phyloP scores from a whole-genome alignment of 2,888 invertebrate genomes.

The Campoplex nolae region DNA sequence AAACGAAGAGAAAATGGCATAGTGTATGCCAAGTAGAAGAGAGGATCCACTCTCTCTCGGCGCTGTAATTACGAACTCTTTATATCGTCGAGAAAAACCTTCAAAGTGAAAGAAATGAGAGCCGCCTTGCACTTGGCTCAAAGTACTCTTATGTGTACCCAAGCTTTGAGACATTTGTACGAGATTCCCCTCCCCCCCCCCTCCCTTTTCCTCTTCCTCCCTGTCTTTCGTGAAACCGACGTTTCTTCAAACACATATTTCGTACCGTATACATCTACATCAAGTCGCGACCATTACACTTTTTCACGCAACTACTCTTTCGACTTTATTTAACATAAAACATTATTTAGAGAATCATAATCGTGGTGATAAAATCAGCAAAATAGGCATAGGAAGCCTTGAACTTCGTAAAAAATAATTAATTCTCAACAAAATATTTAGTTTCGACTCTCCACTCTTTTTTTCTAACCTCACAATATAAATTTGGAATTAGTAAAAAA shows the following conservation, averaged over 20 bases:
- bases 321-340: not conserved
- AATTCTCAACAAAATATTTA: not conserved
- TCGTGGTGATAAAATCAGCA: not conserved
- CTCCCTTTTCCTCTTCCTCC: not conserved
- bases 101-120: slow-evolving; percentile 48
- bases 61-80: slow-evolving; percentile 46
- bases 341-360: not conserved
- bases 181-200: not conserved
- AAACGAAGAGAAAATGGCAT: slow-evolving; percentile 8
- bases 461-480: not conserved
- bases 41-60: slow-evolving; percentile 18
- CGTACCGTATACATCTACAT: slow-evolving; percentile 11
- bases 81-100: slow-evolving; percentile 54
- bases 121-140: slow-evolving; percentile 55
- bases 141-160: slow-evolving; percentile 25
- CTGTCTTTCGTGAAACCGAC: slow-evolving; percentile 1
- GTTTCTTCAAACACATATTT: slow-evolving; percentile 31
- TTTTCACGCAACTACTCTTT: not conserved
- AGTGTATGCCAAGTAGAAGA: slow-evolving; percentile 21
- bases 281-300: slow-evolving; percentile 8
- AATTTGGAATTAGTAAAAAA: not conserved
- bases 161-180: slow-evolving; percentile 13
- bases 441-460: not conserved
- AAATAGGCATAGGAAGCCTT: not conserved
- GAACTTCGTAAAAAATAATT: not conserved